Conservation (phyloP, 2,888 invertebrate genomes). For the Ferdinandea cuprea region DNA sequence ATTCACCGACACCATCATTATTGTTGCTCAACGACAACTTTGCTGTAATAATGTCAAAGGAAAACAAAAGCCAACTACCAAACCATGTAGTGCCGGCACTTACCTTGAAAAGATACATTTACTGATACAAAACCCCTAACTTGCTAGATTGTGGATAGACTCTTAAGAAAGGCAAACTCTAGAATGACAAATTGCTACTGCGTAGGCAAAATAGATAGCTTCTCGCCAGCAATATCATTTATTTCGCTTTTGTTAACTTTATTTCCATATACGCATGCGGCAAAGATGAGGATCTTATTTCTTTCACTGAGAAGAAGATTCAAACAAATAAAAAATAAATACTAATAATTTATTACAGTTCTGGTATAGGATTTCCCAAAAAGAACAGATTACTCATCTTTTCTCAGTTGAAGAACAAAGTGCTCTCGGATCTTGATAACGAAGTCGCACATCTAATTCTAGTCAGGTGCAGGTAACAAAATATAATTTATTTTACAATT, state of each 20-base stretch:
- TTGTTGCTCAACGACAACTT: not conserved
- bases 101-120: slow-evolving; percentile 63
- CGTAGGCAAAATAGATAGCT: slow-evolving; percentile 47
- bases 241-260: slow-evolving; percentile 37
- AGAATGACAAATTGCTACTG: slow-evolving; percentile 52
- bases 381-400: slow-evolving; percentile 35
- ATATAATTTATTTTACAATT: slow-evolving; percentile 7
- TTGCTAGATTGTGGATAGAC: not conserved
- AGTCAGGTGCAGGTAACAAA: slow-evolving; percentile 48
- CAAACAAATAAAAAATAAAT: too few species aligned
- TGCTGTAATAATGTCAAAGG: not conserved
- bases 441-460: slow-evolving; percentile 29
- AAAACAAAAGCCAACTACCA: not conserved
- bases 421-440: slow-evolving; percentile 28
- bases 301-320: slow-evolving; percentile 19
- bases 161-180: slow-evolving; percentile 22
- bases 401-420: slow-evolving; percentile 3
- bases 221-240: slow-evolving; percentile 37
- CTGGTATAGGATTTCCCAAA: slow-evolving; percentile 28
- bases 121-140: slow-evolving; percentile 28
- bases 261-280: slow-evolving; percentile 16
- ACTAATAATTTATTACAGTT: slow-evolving; percentile 40
- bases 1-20: too few species aligned
- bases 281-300: slow-evolving; percentile 5
- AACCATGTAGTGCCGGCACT: slow-evolving; percentile 27